These are phyloP conservation scores for Eugnorisma glareosa DNA, from an alignment of 2,888 invertebrate genomes.

Conservation along the genomic window DNA sequence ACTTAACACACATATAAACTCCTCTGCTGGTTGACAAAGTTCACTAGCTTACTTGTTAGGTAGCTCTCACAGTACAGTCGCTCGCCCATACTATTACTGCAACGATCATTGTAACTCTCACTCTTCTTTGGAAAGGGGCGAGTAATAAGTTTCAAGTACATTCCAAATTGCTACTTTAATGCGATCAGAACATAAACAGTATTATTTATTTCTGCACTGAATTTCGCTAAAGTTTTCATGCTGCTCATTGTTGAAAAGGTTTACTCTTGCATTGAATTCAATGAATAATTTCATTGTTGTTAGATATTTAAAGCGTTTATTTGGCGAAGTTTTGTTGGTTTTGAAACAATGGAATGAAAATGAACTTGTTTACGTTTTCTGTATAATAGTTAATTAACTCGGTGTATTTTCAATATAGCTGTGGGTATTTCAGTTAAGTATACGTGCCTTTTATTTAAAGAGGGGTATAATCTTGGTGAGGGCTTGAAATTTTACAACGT, in stretches of 20 bases:
- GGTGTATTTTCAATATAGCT: slow-evolving; percentile 42
- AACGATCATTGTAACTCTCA: slow-evolving; percentile 15
- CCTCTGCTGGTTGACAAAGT: slow-evolving; percentile 31
- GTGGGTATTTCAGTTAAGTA: slow-evolving; percentile 1
- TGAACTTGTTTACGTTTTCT: slow-evolving; percentile 48
- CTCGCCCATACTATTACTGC: slow-evolving; percentile 28
- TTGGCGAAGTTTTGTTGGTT: slow-evolving; percentile 67
- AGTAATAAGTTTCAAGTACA: slow-evolving; percentile 40
- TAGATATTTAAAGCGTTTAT: slow-evolving; percentile 63
- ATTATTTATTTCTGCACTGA: slow-evolving; percentile 53
- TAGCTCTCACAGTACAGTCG: slow-evolving; percentile 36
- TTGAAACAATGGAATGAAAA: slow-evolving; percentile 68
- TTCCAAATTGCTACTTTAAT: slow-evolving; percentile 40
- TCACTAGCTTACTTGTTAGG: slow-evolving; percentile 45
- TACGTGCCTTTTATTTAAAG: slow-evolving; percentile 15
- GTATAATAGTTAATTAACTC: slow-evolving; percentile 50
- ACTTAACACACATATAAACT: slow-evolving; percentile 36
- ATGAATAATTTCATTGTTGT: slow-evolving; percentile 71
- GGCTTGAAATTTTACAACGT: slow-evolving; percentile 15
- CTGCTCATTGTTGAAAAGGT: slow-evolving; percentile 53
- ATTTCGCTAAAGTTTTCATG: slow-evolving; percentile 50
- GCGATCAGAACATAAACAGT: slow-evolving; percentile 44
- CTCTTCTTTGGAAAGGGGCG: slow-evolving; percentile 32
- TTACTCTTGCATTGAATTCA: slow-evolving; percentile 66
- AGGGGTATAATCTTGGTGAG: neutral